These are phyloP conservation scores for Drosophila fuyamai DNA, from an alignment of 1,140 invertebrate species.

Conservation along the genomic window DNA sequence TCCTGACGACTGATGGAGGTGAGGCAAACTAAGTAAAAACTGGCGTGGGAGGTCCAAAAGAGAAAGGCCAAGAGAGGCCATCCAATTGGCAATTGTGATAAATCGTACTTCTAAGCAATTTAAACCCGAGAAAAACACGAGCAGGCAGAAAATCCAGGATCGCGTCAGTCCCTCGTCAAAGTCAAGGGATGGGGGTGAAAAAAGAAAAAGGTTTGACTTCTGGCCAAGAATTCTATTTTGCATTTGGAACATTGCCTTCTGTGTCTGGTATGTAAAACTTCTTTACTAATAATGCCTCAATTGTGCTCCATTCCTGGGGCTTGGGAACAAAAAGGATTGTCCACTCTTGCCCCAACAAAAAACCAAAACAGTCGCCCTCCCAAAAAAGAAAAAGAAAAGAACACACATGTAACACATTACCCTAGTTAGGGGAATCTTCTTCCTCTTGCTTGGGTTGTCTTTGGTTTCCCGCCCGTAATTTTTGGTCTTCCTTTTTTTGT, in stretches of 20 bases:
- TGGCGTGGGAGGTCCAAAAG: constrained; percentile 36
- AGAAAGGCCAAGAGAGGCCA: constrained; percentile 19
- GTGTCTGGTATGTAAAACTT: constrained; percentile 65
- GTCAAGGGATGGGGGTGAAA: constrained; percentile 48
- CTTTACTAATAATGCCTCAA: constrained; percentile 83
- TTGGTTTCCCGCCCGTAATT: constrained; percentile 29
- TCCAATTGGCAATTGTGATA: constrained; percentile 81
- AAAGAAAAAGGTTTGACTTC: constrained; percentile 19
- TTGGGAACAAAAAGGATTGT: constrained; percentile 25
- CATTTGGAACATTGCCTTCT: constrained; percentile 1
- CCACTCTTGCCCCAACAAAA: background rate
- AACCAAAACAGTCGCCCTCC: background rate
- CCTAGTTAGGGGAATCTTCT: constrained; percentile 62
- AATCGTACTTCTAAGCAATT: constrained; percentile 82
- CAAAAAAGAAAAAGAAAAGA: constrained; percentile 1
- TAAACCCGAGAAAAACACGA: constrained; percentile 41
- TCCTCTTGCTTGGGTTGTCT: constrained; percentile 13
- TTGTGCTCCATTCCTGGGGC: constrained; percentile 60
- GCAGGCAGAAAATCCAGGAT: constrained; percentile 14
- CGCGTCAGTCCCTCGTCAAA: constrained; percentile 61
- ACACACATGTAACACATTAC: constrained; percentile 66
- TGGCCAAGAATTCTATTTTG: constrained; percentile 25
- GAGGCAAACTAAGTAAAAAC: constrained; percentile 26
- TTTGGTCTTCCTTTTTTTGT: constrained; percentile 23
- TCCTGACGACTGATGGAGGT: constrained; percentile 49